Evolutionary conservation across 2,113 vertebrate genomes (phyloP), one percentile per base, ranked within the genome.

Genomic region (Microtus montanus): DNA sequence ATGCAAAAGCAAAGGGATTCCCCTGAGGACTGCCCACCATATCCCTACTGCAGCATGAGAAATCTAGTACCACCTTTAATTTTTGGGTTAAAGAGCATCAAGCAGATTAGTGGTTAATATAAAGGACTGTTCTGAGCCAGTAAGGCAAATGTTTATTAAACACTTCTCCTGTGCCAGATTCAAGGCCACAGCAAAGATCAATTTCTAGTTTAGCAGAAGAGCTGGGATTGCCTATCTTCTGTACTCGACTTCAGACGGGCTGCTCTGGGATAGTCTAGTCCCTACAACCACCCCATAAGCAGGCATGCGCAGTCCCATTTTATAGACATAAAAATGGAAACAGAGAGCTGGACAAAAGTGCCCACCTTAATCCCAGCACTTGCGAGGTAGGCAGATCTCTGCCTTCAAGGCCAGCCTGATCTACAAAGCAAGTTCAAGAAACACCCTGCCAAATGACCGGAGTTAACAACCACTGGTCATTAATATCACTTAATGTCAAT

Each of bases 291-390:
- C 26, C 24, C 35, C 28, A 38, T 1, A 77, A 61, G 41, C 19
- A 64, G 41, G 11, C 22, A 63, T 66, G 66, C 24, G 11, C 38
- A 41, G 54, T 26, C 13, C 58, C 64, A 68, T 64, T 87, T 61
- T 70, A 63, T 63, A 92, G 61, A 89, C 41, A 91, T 26, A 63
- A 68, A 97, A 94, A 94, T 63, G n/a, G n/a, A 91, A 95, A 77
- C 38, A 84, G 38, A n/a, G 35, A 38, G 3, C 70, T 19, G 19
- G 17, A 71, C 70, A 20, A 19, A 7, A n/a, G 35, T 38, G 1
- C 17, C n/a, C 0, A 1, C 17, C n/a, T 71, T 71, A 71, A n/a
- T 38, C 17, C 70, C 35, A 71, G 70, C 35, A 71, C 17, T n/a
- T 20, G 70, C 3, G 1, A 38, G 35, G 70, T 7, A 71, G 35